Evolutionary conservation across 2,888 invertebrate genomes (phyloP), one percentile per base, ranked within the genome.

Genomic region (Melanostoma mellinum): DNA sequence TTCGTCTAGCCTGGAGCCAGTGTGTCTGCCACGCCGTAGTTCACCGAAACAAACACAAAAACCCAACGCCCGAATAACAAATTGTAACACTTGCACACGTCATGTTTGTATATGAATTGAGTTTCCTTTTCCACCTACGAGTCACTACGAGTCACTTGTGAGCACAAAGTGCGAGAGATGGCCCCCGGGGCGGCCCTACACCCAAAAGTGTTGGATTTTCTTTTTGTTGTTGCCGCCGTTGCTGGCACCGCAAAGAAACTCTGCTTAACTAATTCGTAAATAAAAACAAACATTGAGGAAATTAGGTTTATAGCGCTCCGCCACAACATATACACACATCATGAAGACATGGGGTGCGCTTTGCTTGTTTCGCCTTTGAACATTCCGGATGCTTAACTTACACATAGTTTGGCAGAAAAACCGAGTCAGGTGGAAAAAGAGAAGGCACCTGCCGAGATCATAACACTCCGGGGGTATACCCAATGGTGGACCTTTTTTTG

Each of bases 201-300:
- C 40, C 78, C 67, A 35, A 73, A 77, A 73, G 56, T 78, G 72
- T 61, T 61, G 42, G 9, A 40, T 65, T 53, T 44, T 63, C 55
- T 44, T 73, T 55, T 73, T 63, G 73, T 73, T 46, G 44, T 63
- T 55, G 73, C 63, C 38, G 55, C 61, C 60, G 6, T 30, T 3
- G 46, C 32, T 36, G 53, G 61, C 46, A 33, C 10, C 10, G 63
- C 72, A 71, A 79, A 80, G 71, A 68, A 80, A 85, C 73, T 74
- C 75, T 85, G 85, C 80, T 84, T 77, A 80, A 86, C 86, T 84
- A 80, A 84, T 85, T 85, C 80, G 68, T 86, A 85, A 86, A 86
- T 84, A 78, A 86, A 84, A 86, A 86, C 77, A 86, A 86, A 86
- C 86, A 86, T 72, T 42, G 74, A 79, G 65, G 79, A 82, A 82